Evolutionary conservation across 1,140 invertebrate species (phyloP), one percentile per base, ranked within the genome.

Genomic region (Zeugodacus cucurbitae): DNA sequence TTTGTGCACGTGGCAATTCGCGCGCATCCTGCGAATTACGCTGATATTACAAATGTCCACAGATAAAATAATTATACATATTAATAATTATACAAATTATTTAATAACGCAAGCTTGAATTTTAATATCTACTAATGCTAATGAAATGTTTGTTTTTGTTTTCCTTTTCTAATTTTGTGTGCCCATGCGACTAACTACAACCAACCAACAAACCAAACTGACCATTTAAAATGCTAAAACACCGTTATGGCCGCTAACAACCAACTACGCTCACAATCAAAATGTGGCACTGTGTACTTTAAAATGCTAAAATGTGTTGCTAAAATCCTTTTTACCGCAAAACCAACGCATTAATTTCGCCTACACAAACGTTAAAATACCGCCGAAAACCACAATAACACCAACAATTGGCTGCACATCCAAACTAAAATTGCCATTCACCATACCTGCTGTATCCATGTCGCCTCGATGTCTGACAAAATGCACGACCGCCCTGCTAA

Each of bases 121-220:
- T 44, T 70, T 58, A 22, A 26, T 78, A 22, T 37, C 48, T 78
- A 88, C 87, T 88, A 88, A 88, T 88, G 22, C 64, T 48, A 70
- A 87, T 87, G 67, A 22, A 82, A 59, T 88, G 54, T 85, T 88
- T 85, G 32, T 70, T 88, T 88, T 86, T 88, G 48, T 86, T 62
- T 34, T 88, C 70, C 87, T 59, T 82, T 70, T 78, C 78, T 88
- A 88, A 88, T 78, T 82, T 86, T 86, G 20, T 67, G 5, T 85
- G 17, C 74, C 20, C 54, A 44, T 87, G 87, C 70, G 34, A 87
- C 58, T 88, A 78, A 70, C 70, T 58, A 70, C 41, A 87, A 59
- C 54, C 32, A 67, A 41, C 62, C 87, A 70, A 87, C 37, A 58
- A 62, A 87, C 41, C 67, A 58, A 74, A 54, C 26, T 70, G 64